Base-by-base conservation (phyloP, 2,888 invertebrate genomes). In the Tetranychus piercei region DNA sequence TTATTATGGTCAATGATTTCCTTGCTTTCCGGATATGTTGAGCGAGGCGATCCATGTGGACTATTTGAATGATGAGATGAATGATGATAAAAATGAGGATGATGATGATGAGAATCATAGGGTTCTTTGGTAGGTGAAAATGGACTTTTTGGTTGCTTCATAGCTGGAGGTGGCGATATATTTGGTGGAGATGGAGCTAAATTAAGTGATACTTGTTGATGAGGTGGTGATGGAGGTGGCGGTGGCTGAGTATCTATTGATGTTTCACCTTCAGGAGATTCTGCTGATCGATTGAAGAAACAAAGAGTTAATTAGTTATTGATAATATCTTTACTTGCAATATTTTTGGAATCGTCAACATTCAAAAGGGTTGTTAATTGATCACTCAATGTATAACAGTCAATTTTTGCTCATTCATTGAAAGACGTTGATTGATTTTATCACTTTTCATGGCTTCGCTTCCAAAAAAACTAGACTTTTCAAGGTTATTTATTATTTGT, bases 181-280 rank as follows among this genome's bases (percentile, higher is more conserved):
- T 55, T 55, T 55, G 55, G 55, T 55, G 55, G 55, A 55, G 55
- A 55, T 55, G 55, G 55, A 55, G 55, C 55, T 15, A 55, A 15
- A 55, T 55, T 55, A 6, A 55, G 69, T 69, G 69, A 69, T 18
- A 23, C 22, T 69, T 20, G 69, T 23, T 69, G 69, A 23, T 69
- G 69, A 22, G 69, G 69, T 69, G 69, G 34, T 23, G 69, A 69
- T 69, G 69, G 69, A n/a, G 34, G 20, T 23, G 69, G 22, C 18
- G 69, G 22, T 69, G 69, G 69, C 4, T 69, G 69, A 69, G 22
- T 69, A 69, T 20, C 9, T 20, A 23, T 11, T 69, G 69, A 69
- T 20, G 11, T 22, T 69, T 69, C 69, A 69, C n/a, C 34, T 23
- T 69, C 69, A 11, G 69, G 69, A 69, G 69, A 69, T 69, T 69